Base-by-base conservation (phyloP, 2,113 vertebrate genomes). In the Bothrops jararaca region DNA sequence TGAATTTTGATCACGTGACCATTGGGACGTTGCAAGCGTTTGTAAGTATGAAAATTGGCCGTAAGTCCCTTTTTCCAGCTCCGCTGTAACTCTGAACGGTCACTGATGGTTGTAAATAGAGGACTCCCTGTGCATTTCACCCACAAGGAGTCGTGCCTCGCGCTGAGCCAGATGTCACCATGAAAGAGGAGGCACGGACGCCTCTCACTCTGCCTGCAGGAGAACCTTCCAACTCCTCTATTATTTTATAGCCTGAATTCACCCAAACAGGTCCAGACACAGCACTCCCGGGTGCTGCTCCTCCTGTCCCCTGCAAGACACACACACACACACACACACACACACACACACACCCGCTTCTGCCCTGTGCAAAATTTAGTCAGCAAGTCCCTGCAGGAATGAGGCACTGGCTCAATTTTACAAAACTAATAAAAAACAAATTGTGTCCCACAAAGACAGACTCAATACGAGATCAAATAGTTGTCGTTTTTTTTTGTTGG, bases 131-230 rank as follows among this genome's bases (percentile, higher is more conserved):
- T 26, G 8, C 3, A 12, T 1, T 54, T 12, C 22, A 20, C 13
- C 57, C 1, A 9, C 74, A 42, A 15, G 56, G 34, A 22, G 34
- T 5, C 18, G 2, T 34, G 6, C 45, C 20, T 74, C 0, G 2
- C 8, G 1, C n/a, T 10, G 8, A 52, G 64, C 18, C 12, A 3
- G 4, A 5, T 0, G 10, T 11, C 90, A 18, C 50, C 0, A 22
- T 7, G 50, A 42, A 0, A 18, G 90, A 54, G 13, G 11, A 29
- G 39, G 22, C 10, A 2, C 34, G 20, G 39, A 0, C 0, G 22
- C 3, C 11, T 22, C 24, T 1, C 48, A 1, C 0, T 42, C 0
- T 9, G 6, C 0, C 0, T 12, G 3, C 11, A 29, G 60, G 60
- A 29, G 29, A n/a, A 29, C 60, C 12, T 50, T 50, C 11, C 29